Percentiles rank a stretch among this genome's conserved stretches.
These are phyloP conservation scores for Orthonychiurus folsomi DNA, from an alignment of 2,888 invertebrate species.

Conservation along the genomic window DNA sequence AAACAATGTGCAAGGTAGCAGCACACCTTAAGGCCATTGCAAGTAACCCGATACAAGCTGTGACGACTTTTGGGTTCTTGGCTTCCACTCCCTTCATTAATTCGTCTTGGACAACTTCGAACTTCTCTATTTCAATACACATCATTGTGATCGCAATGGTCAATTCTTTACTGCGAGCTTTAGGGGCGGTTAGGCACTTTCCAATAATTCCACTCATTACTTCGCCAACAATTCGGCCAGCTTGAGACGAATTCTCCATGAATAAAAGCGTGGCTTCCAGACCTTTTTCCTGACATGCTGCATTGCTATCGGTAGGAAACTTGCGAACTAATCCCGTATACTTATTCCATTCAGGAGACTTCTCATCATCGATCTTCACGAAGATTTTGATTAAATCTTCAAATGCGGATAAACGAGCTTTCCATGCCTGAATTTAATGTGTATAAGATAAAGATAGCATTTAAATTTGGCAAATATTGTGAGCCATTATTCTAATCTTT, in stretches of 20 bases:
- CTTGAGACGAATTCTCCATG: constrained; percentile 79
- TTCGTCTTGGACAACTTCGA: constrained; percentile 80
- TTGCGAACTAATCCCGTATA: constrained; percentile 84
- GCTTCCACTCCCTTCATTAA: constrained; percentile 86
- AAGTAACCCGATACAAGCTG: constrained; percentile 68
- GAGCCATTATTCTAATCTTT: too few species aligned
- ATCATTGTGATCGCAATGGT: constrained; percentile 80
- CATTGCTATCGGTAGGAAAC: constrained; percentile 90
- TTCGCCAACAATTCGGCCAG: constrained; percentile 76
- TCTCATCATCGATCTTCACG: constrained; percentile 79
- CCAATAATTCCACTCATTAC: constrained; percentile 78
- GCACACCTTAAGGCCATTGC: constrained; percentile 60
- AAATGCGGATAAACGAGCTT: constrained; percentile 86
- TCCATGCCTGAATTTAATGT: constrained; percentile 66
- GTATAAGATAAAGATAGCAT: too few species aligned
- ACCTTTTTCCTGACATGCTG: constrained; percentile 89
- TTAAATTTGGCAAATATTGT: too few species aligned
- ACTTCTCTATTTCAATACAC: constrained; percentile 93
- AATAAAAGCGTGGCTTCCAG: constrained; percentile 82
- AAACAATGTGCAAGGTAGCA: too few species aligned
- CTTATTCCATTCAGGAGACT: constrained; percentile 86
- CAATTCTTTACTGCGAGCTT: constrained; percentile 81
- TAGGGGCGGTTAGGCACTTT: constrained; percentile 87
- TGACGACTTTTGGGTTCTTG: constrained; percentile 91
- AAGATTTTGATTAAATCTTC: constrained; percentile 87